A percentile compares a stretch with the other conserved stretches of the same genome.
Conservation (phyloP, 37 sponge, comb jelly and placozoan genomes). For the Theonella swinhoei region DNA sequence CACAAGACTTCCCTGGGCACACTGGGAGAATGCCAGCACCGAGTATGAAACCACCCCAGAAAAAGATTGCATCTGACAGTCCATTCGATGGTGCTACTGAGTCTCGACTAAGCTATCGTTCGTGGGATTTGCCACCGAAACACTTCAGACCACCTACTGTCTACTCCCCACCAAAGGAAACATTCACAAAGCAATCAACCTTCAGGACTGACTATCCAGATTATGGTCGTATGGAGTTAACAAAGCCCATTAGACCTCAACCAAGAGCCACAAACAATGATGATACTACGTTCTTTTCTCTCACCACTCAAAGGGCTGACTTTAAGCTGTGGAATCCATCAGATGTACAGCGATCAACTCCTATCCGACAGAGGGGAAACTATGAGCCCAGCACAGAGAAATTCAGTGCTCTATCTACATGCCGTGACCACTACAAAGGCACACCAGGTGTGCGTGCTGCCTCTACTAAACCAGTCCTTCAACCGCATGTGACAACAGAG, state of each 20-base stretch:
- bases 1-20: constrained; percentile 51
- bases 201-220: constrained; percentile 39
- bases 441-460: constrained; percentile 37
- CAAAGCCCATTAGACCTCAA: constrained; percentile 39
- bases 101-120: constrained; percentile 19
- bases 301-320: constrained; percentile 51
- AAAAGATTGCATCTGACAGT: constrained; percentile 8
- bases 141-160: constrained; percentile 50
- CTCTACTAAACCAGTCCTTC: constrained; percentile 35
- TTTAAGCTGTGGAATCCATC: constrained; percentile 49
- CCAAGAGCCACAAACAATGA: neutral
- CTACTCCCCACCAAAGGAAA: constrained; percentile 66
- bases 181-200: constrained; percentile 36
- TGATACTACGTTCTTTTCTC: constrained; percentile 25
- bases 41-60: constrained; percentile 46
- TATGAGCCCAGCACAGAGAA: constrained; percentile 66
- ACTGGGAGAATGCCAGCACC: constrained; percentile 15
- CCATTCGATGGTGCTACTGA: constrained; percentile 62
- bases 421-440: constrained; percentile 51
- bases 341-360: constrained; percentile 18
- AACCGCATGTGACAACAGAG: neutral
- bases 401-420: constrained; percentile 69
- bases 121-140: constrained; percentile 64
- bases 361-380: constrained; percentile 23
- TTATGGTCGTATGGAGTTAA: constrained; percentile 37